Conservation (phyloP, 2,888 invertebrate genomes). For the Archips xylosteana region DNA sequence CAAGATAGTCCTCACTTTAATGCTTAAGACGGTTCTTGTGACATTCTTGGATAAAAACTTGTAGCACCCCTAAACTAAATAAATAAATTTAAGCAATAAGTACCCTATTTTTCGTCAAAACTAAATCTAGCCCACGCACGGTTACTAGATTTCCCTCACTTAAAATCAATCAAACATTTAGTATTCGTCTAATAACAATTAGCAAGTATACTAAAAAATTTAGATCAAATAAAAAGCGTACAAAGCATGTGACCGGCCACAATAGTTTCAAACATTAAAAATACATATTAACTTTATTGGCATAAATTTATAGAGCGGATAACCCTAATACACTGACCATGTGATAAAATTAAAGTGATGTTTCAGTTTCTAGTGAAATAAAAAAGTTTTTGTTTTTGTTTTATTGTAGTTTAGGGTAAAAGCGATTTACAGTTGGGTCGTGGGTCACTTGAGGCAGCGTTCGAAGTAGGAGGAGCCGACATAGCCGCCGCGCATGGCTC, state of each 20-base stretch:
- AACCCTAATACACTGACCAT: slow-evolving; percentile 21
- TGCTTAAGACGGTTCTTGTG: too few relatives aligned
- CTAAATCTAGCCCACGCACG: not conserved
- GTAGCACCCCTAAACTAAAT: not conserved
- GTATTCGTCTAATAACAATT: slow-evolving; percentile 6
- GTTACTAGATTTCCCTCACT: not conserved
- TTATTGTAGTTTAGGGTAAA: slow-evolving; percentile 35
- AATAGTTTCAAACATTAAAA: slow-evolving; percentile 15
- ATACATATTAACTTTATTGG: slow-evolving; percentile 28
- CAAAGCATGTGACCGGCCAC: slow-evolving; percentile 23
- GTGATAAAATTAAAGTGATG: slow-evolving; percentile 37
- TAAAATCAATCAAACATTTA: slow-evolving; percentile 7
- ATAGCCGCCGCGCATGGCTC: slow-evolving; percentile 98
- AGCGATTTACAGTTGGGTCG: slow-evolving; percentile 66
- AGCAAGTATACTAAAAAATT: not conserved
- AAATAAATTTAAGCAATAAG: not conserved
- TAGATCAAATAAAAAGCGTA: slow-evolving; percentile 25
- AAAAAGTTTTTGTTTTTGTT: slow-evolving; percentile 33
- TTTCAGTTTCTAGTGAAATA: slow-evolving; percentile 30
- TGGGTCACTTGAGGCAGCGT: slow-evolving; percentile 95
- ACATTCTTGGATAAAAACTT: not conserved
- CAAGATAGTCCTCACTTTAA: too few relatives aligned
- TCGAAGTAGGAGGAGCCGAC: slow-evolving; percentile 98
- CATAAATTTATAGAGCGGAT: slow-evolving; percentile 19
- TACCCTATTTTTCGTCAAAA: not conserved